Conservation (phyloP, 2,888 invertebrate species). For the Morpho helenor region DNA sequence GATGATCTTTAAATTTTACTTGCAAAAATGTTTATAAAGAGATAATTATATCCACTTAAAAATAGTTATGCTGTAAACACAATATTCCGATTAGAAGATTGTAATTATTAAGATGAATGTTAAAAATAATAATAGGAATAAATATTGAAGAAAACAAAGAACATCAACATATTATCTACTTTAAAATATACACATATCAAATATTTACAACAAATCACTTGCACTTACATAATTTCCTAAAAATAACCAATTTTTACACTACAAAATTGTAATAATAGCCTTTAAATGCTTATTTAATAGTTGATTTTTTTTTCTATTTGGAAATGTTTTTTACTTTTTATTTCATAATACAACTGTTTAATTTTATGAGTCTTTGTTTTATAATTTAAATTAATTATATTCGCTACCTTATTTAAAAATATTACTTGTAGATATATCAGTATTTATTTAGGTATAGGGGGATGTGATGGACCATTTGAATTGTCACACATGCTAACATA, state of each 20-base stretch:
- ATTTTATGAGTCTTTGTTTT: too few species aligned
- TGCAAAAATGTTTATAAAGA: too few species aligned
- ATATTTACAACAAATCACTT: constrained; percentile 9
- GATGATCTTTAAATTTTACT: too few species aligned
- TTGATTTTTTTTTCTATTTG: neutral
- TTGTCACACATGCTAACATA: constrained; percentile 42
- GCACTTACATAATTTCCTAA: neutral
- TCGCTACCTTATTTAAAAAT: constrained; percentile 10
- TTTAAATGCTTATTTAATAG: constrained; percentile 7
- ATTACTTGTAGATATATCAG: constrained; percentile 1
- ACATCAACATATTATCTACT: neutral
- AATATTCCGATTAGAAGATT: too few species aligned
- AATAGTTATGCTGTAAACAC: too few species aligned
- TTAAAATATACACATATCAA: constrained; percentile 5
- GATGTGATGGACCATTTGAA: constrained; percentile 37
- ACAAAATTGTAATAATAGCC: neutral
- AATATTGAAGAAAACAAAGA: too few species aligned
- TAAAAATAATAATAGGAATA: too few species aligned
- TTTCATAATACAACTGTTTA: too few species aligned
- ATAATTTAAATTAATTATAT: too few species aligned
- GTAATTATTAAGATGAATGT: too few species aligned
- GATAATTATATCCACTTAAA: too few species aligned
- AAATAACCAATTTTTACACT: neutral
- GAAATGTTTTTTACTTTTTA: neutral
- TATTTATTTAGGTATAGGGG: constrained; percentile 27